Evolutionary conservation across 1,140 invertebrate genomes (phyloP), one percentile per base, ranked within the genome.

Genomic region (Proales similis): DNA sequence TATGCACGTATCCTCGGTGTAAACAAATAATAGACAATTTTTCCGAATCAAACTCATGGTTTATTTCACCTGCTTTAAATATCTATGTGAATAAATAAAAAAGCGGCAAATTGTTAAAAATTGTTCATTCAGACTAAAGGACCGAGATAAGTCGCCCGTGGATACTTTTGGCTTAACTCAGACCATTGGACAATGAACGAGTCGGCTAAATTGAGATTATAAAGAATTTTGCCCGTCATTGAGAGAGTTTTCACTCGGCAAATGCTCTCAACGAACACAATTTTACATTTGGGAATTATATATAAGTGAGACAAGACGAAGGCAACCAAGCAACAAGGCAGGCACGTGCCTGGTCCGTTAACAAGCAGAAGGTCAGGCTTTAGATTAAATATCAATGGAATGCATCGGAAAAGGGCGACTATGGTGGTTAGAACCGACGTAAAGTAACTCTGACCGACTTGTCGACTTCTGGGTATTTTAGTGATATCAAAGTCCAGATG

Each of bases 271-370:
- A 95, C 79, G 76, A 90, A 97, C 27, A 95, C 79, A 60, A 94
- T 86, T 71, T 81, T 84, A 30, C 29, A 38, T n/a, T 27, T 27
- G 14, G 26, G 36, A 3, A 32, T 63, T 4, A 45, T 26, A 26
- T 38, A 38, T 30, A 64, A 30, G 12, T 32, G 43, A 4, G 47
- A 65, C 7, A 74, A 57, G 2, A 77, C 29, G 48, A 79, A 84
- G 14, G 82, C 83, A 46, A 84, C 79, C 9, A 86, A 64, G 76
- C 87, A 90, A 33, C 90, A 74, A 27, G 90, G 91, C 64, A 97
- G 80, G 75, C 91, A 94, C 4, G 90, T 94, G 22, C 91, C 92
- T 48, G 92, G 93, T 0, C 93, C 93, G 79, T 96, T 97, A 70
- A 87, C 88, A 1, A 94, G 71, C 61, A 92, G 78, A 61, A 93